Conservation (phyloP, 2,888 invertebrate species). For the Tanytarsus gracilentus region DNA sequence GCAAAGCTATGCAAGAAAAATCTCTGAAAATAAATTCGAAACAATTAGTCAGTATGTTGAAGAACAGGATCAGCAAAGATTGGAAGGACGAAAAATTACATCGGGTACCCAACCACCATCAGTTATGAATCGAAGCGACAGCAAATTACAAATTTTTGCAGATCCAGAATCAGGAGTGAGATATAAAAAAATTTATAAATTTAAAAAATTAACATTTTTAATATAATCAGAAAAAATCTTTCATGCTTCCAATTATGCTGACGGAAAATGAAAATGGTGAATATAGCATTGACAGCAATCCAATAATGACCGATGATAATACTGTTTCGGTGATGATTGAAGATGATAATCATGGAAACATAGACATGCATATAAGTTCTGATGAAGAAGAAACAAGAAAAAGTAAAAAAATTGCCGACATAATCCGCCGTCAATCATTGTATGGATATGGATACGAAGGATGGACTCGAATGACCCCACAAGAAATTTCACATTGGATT, state of each 20-base stretch:
- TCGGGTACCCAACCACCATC: too few species aligned
- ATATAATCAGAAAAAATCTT: neutral
- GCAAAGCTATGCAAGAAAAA: too few species aligned
- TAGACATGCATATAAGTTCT: slow-evolving; percentile 55
- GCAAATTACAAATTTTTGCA: too few species aligned
- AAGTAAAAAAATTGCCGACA: slow-evolving; percentile 42
- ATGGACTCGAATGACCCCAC: slow-evolving; percentile 79
- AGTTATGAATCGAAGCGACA: too few species aligned
- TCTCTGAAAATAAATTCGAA: too few species aligned
- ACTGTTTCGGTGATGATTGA: neutral
- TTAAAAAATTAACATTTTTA: too few species aligned
- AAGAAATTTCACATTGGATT: slow-evolving; percentile 81
- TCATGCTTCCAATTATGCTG: neutral
- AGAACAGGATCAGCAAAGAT: too few species aligned
- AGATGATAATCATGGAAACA: neutral
- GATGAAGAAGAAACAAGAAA: slow-evolving; percentile 50
- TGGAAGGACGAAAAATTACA: too few species aligned
- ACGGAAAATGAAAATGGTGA: neutral
- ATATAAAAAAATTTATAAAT: neutral
- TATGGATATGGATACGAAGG: too few species aligned
- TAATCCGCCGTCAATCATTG: neutral
- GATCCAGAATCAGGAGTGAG: neutral
- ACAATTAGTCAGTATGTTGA: too few species aligned
- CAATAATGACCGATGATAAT: neutral
- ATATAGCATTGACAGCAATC: neutral